Evolutionary conservation across 2,888 invertebrate species (phyloP).

Genomic region (Argyresthia albistria): DNA sequence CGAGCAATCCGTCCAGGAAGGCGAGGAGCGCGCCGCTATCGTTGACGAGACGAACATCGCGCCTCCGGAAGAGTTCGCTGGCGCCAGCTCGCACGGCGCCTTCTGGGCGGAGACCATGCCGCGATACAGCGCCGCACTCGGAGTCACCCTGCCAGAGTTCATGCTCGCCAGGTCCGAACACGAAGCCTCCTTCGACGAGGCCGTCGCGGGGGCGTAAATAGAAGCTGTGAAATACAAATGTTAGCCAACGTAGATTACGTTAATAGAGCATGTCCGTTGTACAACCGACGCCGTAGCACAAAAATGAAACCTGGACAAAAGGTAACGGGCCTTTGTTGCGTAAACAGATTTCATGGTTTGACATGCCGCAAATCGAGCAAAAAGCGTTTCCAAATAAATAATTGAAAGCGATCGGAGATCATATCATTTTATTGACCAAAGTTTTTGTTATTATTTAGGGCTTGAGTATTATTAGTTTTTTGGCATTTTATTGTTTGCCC

Average conservation of each 20-base stretch:
- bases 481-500: background rate
- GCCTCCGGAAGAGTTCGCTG: constrained; percentile 65
- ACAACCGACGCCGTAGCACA: constrained; percentile 27
- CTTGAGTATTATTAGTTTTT: background rate
- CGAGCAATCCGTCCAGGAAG: constrained; percentile 36
- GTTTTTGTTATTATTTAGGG: background rate
- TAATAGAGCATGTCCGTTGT: constrained; percentile 62
- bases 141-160: constrained; percentile 76
- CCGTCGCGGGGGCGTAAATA: constrained; percentile 52
- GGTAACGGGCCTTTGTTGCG: constrained; percentile 49
- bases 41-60: constrained; percentile 54
- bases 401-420: constrained; percentile 15
- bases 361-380: constrained; percentile 14
- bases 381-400: constrained; percentile 27
- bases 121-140: constrained; percentile 74
- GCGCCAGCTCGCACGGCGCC: constrained; percentile 71
- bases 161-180: constrained; percentile 79
- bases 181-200: constrained; percentile 77
- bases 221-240: constrained; percentile 16
- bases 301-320: constrained; percentile 42
- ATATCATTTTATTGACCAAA: constrained; percentile 2
- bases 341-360: constrained; percentile 54
- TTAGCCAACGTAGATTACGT: constrained; percentile 44
- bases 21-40: constrained; percentile 36
- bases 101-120: constrained; percentile 79